Evolutionary conservation across 2,888 invertebrate species (phyloP), one percentile per base, ranked within the genome.

Genomic region (Dasypolia templi): DNA sequence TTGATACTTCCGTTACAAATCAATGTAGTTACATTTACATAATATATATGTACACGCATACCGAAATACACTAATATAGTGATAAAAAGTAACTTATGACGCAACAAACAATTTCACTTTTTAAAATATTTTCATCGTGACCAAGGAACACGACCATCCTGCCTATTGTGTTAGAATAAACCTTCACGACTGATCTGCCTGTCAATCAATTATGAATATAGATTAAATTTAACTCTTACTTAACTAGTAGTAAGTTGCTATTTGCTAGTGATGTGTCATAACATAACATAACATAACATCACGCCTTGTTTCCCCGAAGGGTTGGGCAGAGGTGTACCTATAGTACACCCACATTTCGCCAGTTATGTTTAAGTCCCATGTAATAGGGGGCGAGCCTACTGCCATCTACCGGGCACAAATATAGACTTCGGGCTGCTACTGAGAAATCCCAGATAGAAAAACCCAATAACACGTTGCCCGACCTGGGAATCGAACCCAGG

Each of bases 81-180:
- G 68, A 62, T 62, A 67, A 72, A 77, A 66, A 42, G 32, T 49
- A 53, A 68, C 19, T 61, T 32, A 11, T 81, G 67, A 86, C 62
- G 85, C 39, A 86, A 86, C n/a, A 63, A 58, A 46, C 46, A 78
- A 79, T 89, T 89, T 89, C 88, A 89, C 88, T 88, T 88, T 85
- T 86, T 73, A 0, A 26, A 62, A 53, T 17, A 39, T 55, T 61
- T 72, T 19, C 64, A 65, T 87, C 88, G 88, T 89, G 88, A 88
- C 81, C 72, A 7, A 32, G 39, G 22, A 0, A 67, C 83, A 85
- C 77, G 83, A 82, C n/a, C 7, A 19, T 32, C 72, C 75, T 51
- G 46, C 75, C 70, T 64, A 73, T 81, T 75, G 74, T 76, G 51
- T 51, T n/a, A 44, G 29, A 29, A n/a, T 32, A 55, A 55, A 59